A percentile compares a stretch with the other conserved stretches of the same genome.
phyloP scores from a whole-genome alignment of 2,797 vertebrate genomes.

The Novumbra hubbsi region DNA sequence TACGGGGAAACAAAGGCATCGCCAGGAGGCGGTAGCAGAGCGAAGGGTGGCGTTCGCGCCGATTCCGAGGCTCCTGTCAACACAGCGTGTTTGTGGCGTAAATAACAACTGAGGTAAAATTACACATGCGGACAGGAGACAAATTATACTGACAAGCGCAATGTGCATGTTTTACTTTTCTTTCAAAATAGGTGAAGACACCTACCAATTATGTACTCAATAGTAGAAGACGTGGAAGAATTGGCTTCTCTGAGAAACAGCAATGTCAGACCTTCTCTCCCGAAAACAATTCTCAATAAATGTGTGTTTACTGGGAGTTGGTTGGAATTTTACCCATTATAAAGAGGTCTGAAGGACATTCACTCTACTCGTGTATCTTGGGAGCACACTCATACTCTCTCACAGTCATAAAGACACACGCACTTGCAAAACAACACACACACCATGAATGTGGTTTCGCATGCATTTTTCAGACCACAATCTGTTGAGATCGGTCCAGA shows the following conservation, averaged over 20 bases:
- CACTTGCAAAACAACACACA: slow-evolving; percentile 4
- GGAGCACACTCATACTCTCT: slow-evolving; percentile 8
- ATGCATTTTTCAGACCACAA: slow-evolving; percentile 69
- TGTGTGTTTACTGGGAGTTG: neutral
- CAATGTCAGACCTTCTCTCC: neutral
- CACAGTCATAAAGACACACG: slow-evolving; percentile 7
- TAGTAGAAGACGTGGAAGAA: neutral
- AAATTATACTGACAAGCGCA: too few relatives aligned
- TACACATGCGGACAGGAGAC: too few relatives aligned
- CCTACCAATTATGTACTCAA: neutral
- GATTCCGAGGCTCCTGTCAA: too few relatives aligned
- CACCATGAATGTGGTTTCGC: slow-evolving; percentile 40
- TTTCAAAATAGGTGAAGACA: neutral
- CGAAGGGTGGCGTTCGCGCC: too few relatives aligned
- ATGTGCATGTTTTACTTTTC: too few relatives aligned
- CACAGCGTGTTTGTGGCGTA: too few relatives aligned
- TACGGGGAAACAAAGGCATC: too few relatives aligned
- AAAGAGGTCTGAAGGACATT: neutral
- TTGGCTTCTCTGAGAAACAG: neutral
- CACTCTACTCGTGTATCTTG: neutral
- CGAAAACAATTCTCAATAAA: neutral
- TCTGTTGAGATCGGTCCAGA: slow-evolving; percentile 69
- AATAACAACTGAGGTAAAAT: too few relatives aligned
- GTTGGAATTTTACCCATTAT: neutral
- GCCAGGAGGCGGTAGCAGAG: too few relatives aligned